Percentiles rank a stretch among this genome's conserved stretches.
These are phyloP conservation scores for Diplodus sargus DNA, from an alignment of 2,797 vertebrate genomes.

Conservation along the genomic window DNA sequence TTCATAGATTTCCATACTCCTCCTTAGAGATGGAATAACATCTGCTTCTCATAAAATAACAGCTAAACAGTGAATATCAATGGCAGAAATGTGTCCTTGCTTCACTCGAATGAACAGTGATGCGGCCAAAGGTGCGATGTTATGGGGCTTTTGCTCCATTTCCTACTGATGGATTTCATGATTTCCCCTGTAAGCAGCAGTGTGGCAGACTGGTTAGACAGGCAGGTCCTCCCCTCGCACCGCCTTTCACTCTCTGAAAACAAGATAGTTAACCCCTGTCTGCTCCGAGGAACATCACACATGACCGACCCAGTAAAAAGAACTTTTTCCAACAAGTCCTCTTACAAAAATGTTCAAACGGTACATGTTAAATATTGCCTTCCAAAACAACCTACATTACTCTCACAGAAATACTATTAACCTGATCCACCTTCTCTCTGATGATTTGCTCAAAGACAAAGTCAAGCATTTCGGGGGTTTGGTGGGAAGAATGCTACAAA, in stretches of 20 bases:
- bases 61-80: background rate
- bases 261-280: slow-evolving; percentile 15
- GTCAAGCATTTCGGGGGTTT: background rate
- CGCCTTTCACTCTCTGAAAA: background rate
- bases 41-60: background rate
- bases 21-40: background rate
- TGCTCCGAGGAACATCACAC: slow-evolving; percentile 8
- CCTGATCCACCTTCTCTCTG: too few relatives aligned
- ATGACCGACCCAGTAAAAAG: background rate
- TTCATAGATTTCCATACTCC: background rate
- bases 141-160: background rate
- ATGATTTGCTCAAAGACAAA: background rate
- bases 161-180: background rate
- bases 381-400: too few relatives aligned
- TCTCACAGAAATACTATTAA: background rate
- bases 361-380: background rate
- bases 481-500: too few relatives aligned
- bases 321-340: background rate
- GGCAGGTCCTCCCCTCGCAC: background rate
- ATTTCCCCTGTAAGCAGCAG: background rate
- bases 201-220: background rate
- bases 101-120: background rate
- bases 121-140: background rate
- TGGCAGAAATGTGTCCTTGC: background rate
- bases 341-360: background rate